These are phyloP conservation scores for Eriosoma lanigerum DNA, from an alignment of 1,140 invertebrate species.

Conservation along the genomic window DNA sequence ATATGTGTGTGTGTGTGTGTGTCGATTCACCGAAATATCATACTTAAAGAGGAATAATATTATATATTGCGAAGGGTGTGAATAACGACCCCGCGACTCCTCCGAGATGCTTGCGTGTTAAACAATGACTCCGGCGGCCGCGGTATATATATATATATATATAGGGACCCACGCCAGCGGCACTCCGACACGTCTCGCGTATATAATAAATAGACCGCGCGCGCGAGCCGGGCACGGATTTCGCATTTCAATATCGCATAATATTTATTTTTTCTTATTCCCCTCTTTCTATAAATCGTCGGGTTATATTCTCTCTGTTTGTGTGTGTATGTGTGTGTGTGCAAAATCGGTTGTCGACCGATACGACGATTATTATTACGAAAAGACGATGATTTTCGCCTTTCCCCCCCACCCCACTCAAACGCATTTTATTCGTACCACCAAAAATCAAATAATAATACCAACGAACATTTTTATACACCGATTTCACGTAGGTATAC, in stretches of 20 bases:
- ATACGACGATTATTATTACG: too few relatives aligned
- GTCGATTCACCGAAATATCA: slow-evolving; percentile 26
- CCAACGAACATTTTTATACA: too few relatives aligned
- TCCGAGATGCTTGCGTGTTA: slow-evolving; percentile 6
- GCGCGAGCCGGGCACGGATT: slow-evolving; percentile 38
- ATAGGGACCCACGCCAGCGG: slow-evolving; percentile 2
- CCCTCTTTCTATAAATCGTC: slow-evolving; percentile 15
- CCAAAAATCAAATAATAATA: too few relatives aligned
- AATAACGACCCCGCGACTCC: slow-evolving; percentile 30
- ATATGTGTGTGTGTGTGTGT: neutral
- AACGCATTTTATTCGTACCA: too few relatives aligned
- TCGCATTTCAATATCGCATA: slow-evolving; percentile 47
- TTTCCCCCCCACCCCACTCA: too few relatives aligned
- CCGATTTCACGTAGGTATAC: too few relatives aligned
- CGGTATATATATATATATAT: too few relatives aligned
- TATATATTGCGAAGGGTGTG: slow-evolving; percentile 33
- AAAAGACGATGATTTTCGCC: too few relatives aligned
- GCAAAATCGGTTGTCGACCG: too few relatives aligned
- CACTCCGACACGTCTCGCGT: slow-evolving; percentile 38
- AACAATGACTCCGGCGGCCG: slow-evolving; percentile 37
- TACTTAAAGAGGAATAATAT: slow-evolving; percentile 32
- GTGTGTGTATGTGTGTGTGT: too few relatives aligned
- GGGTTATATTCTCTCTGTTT: too few relatives aligned
- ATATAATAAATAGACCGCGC: slow-evolving; percentile 44
- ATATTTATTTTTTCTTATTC: neutral